phyloP scores from a whole-genome alignment of 2,113 vertebrate genomes.

The Hemicordylus capensis region DNA sequence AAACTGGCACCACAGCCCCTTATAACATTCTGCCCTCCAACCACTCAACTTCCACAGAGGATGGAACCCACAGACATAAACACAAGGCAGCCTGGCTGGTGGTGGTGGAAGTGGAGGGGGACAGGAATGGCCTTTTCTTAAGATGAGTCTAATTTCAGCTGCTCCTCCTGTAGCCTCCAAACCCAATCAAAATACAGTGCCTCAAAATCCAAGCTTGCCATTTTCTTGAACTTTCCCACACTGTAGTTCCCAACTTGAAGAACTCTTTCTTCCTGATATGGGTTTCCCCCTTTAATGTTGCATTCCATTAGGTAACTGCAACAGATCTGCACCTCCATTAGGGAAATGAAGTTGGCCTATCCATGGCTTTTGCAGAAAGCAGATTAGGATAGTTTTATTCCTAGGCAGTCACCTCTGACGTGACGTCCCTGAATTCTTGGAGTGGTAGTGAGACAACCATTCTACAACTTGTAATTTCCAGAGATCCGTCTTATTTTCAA shows the following conservation, averaged over 20 bases:
- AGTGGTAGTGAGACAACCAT: background rate
- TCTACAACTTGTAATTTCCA: background rate
- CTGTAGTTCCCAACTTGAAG: background rate
- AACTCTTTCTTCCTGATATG: background rate
- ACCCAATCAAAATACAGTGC: background rate
- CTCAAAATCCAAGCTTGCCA: background rate
- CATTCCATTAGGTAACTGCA: background rate
- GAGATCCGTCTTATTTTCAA: background rate
- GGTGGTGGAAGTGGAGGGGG: background rate
- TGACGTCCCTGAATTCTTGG: background rate
- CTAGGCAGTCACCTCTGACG: background rate
- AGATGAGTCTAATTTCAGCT: background rate
- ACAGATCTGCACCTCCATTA: too few relatives aligned
- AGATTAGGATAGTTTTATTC: too few relatives aligned
- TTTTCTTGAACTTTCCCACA: background rate
- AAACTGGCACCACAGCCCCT: too few relatives aligned
- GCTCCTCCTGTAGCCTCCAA: background rate
- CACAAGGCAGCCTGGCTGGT: background rate
- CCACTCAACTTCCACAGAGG: background rate
- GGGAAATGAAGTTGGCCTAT: background rate
- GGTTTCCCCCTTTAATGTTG: background rate
- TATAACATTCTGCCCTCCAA: too few relatives aligned
- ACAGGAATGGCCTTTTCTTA: background rate
- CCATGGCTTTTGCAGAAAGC: too few relatives aligned
- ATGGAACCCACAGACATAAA: too few relatives aligned